These are phyloP conservation scores for Axis porcinus DNA, from an alignment of 2,113 vertebrate species.

Conservation along the genomic window DNA sequence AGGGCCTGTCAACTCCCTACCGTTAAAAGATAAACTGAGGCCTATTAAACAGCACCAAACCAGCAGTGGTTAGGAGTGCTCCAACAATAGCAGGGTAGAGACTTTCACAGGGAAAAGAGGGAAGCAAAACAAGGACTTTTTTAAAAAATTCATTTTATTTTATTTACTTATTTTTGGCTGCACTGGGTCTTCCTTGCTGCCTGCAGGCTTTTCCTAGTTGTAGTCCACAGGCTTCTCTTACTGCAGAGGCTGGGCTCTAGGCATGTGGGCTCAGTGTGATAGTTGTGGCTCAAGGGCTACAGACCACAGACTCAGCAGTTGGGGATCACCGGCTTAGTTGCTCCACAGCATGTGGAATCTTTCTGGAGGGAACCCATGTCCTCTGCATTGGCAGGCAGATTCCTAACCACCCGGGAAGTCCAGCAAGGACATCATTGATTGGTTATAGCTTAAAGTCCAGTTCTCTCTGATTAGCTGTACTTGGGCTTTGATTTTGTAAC, in stretches of 20 bases:
- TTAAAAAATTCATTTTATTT: fast-evolving
- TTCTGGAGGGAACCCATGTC: neutral
- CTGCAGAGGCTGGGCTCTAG: neutral
- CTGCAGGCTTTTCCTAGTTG: neutral
- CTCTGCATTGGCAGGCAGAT: neutral
- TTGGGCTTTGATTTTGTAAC: neutral
- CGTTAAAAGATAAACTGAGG: neutral
- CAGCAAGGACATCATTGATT: neutral
- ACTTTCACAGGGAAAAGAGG: neutral
- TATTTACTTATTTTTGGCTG: neutral
- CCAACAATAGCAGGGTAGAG: neutral
- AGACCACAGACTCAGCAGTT: neutral
- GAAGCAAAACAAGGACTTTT: neutral
- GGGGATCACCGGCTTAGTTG: fast-evolving
- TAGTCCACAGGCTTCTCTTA: neutral
- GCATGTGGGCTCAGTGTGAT: neutral
- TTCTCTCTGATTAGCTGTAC: neutral
- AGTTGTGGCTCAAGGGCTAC: neutral
- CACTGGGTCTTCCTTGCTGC: neutral
- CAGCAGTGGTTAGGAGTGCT: neutral
- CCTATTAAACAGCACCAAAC: neutral
- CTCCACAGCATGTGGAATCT: neutral
- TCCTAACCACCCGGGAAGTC: neutral
- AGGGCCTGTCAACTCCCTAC: neutral
- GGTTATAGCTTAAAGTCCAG: neutral